Evolutionary conservation across 1,140 invertebrate genomes (phyloP).

Genomic region (Bombus waltoni): DNA sequence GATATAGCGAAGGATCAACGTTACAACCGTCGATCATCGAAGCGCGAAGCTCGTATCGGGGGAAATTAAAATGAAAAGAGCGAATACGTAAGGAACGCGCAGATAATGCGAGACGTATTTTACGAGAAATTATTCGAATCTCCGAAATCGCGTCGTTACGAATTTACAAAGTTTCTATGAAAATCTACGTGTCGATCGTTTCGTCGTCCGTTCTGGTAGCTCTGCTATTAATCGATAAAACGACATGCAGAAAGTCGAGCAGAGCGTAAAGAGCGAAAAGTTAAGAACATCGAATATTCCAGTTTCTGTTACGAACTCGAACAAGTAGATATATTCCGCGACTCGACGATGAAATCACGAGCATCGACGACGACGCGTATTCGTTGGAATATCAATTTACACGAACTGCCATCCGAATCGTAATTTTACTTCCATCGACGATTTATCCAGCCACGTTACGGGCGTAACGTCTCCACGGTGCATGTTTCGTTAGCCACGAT

Average conservation of each 20-base stretch:
- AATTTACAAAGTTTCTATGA: not conserved
- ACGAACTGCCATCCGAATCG: not conserved
- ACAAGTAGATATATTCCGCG: not conserved
- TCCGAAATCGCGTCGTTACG: not conserved
- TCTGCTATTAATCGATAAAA: not conserved
- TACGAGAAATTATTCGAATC: too few species aligned
- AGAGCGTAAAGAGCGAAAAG: not conserved
- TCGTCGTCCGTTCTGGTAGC: not conserved
- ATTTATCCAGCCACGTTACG: not conserved
- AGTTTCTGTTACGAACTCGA: too few species aligned
- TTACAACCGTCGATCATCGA: not conserved
- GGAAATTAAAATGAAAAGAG: too few species aligned
- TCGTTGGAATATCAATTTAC: not conserved
- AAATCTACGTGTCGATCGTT: not conserved
- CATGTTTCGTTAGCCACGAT: conserved; percentile 2
- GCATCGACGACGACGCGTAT: not conserved
- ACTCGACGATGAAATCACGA: not conserved
- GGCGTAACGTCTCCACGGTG: not conserved
- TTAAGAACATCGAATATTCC: not conserved
- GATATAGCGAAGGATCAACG: not conserved
- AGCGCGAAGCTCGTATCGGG: not conserved
- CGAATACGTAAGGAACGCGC: not conserved
- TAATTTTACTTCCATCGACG: not conserved
- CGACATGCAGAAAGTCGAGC: too few species aligned
- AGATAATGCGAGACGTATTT: too few species aligned